These are phyloP conservation scores for Mustelus asterias DNA, from an alignment of 2,113 vertebrate species.

Conservation along the genomic window DNA sequence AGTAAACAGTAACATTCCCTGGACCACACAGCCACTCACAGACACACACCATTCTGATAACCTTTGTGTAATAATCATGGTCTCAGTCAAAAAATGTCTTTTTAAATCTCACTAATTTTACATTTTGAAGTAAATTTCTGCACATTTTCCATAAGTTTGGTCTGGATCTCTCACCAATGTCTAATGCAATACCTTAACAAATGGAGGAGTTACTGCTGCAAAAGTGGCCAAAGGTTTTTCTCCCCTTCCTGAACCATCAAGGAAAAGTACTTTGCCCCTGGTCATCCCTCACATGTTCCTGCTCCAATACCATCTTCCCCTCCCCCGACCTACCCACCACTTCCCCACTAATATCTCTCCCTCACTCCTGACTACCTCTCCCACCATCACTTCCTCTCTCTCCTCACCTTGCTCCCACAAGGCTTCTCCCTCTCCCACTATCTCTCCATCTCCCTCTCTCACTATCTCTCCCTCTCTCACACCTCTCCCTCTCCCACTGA, in stretches of 20 bases:
- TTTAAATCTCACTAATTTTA: neutral
- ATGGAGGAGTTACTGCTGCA: neutral
- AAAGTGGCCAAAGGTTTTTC: neutral
- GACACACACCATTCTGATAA: neutral
- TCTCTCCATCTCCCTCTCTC: neutral
- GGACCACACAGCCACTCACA: neutral
- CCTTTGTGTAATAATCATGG: neutral
- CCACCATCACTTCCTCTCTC: no score
- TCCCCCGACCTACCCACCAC: no score
- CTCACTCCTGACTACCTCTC: no score
- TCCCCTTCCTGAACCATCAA: neutral
- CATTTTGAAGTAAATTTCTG: neutral
- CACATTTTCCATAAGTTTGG: neutral
- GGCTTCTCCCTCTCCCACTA: neutral
- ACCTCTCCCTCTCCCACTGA: neutral
- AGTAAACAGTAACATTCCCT: neutral
- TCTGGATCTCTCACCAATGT: neutral
- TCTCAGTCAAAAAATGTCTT: neutral
- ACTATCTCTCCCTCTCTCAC: neutral
- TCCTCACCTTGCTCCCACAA: neutral
- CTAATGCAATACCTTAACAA: no score
- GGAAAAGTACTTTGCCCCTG: neutral
- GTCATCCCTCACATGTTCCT: neutral
- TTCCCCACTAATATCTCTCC: no score
- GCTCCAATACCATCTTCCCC: neutral